phyloP scores from a whole-genome alignment of 2,888 invertebrate genomes.

The Cosmia pyralina region DNA sequence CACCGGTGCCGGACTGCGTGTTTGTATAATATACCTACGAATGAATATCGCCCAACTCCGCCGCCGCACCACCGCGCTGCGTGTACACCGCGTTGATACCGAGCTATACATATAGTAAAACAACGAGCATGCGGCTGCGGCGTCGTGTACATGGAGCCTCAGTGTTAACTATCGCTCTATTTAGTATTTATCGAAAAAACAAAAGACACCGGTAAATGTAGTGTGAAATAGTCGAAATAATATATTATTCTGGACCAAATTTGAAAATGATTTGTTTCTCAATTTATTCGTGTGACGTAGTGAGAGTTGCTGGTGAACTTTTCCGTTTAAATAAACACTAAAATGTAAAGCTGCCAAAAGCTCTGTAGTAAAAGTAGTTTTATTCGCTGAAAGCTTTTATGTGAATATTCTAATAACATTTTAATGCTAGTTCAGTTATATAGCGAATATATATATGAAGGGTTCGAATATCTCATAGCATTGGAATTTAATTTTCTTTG shows the following conservation, averaged over 20 bases:
- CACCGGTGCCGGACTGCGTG: no score
- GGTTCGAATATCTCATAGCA: background rate
- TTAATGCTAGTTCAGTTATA: slow-evolving; percentile 21
- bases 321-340: slow-evolving; percentile 39
- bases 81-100: no score
- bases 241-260: background rate
- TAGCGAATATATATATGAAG: slow-evolving; percentile 1
- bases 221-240: background rate
- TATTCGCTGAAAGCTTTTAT: slow-evolving; percentile 35
- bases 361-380: slow-evolving; percentile 34
- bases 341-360: slow-evolving; percentile 29
- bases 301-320: slow-evolving; percentile 33
- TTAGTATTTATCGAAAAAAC: no score
- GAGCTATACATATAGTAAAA: no score
- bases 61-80: no score
- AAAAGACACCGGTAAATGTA: background rate
- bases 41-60: no score
- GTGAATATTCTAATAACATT: slow-evolving; percentile 14
- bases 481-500: slow-evolving; percentile 11
- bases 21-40: no score
- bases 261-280: slow-evolving; percentile 3
- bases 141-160: no score
- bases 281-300: slow-evolving; percentile 26
- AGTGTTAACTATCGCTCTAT: no score
- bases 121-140: no score